phyloP scores from a whole-genome alignment of 2,888 invertebrate species.

The Lissonota sp. region DNA sequence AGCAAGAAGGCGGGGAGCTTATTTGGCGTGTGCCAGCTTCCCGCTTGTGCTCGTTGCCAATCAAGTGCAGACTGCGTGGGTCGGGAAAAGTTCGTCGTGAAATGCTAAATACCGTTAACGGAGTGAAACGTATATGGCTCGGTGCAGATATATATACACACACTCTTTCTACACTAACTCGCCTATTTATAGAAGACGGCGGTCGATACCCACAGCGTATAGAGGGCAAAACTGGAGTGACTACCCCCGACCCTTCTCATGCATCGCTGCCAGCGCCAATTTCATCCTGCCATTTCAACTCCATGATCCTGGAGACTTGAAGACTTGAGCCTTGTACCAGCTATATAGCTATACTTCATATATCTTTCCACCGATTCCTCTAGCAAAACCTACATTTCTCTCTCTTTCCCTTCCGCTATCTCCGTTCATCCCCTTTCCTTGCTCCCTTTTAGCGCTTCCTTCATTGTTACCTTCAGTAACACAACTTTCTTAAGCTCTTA shows the following conservation, averaged over 20 bases:
- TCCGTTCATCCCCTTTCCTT: not conserved
- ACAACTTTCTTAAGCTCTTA: too few relatives aligned
- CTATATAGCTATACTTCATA: not conserved
- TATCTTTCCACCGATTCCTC: not conserved
- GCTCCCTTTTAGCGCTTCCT: not conserved
- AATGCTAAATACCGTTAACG: constrained; percentile 76
- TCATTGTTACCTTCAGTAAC: too few relatives aligned
- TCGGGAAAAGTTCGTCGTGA: constrained; percentile 70
- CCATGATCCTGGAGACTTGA: constrained; percentile 40
- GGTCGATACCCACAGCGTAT: constrained; percentile 73
- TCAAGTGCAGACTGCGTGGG: constrained; percentile 36
- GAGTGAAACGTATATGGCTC: constrained; percentile 21
- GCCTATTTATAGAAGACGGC: constrained; percentile 76
- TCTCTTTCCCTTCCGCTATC: not conserved
- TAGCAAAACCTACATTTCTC: not conserved
- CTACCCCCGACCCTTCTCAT: constrained; percentile 54
- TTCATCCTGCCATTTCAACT: constrained; percentile 68
- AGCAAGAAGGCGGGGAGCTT: constrained; percentile 4
- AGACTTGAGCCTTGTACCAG: constrained; percentile 37
- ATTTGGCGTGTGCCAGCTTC: not conserved
- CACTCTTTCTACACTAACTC: constrained; percentile 45
- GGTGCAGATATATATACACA: not conserved
- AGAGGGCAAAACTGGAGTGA: constrained; percentile 45
- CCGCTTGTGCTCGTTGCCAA: not conserved
- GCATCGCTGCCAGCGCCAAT: constrained; percentile 70